Base-by-base conservation (phyloP, 2,113 vertebrate species). In the Furnarius figulus region DNA sequence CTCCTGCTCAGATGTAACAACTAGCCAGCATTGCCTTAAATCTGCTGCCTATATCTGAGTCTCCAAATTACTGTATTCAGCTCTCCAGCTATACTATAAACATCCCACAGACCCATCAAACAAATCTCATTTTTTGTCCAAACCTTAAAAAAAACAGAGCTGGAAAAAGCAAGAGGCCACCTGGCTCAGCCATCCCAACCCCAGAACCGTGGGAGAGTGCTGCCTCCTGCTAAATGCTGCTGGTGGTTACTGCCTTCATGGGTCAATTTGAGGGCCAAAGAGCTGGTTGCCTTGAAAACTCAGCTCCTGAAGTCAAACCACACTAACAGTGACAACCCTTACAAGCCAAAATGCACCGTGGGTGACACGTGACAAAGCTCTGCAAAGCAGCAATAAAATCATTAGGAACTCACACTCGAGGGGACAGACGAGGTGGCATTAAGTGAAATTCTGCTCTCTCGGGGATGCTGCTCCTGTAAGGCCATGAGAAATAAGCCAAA, bases 61-160 rank as follows among this genome's bases (percentile, higher is more conserved):
- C 90, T 90, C 88, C 78, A 93, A n/a, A 84, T 59, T 63, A 93
- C 75, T 96, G 63, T 13, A 40, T 79, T 80, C 91, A 77, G 67
- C 59, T 83, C 47, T 19, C 78, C 72, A 72, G 70, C 67, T 68
- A 78, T 25, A 87, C 50, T 74, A 80, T 56, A 91, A 91, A 90
- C 92, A 87, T 62, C 5, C 4, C 42, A 40, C 61, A 63, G 5
- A 8, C 10, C 71, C 0, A 19, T 85, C 93, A 95, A 93, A 90
- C 74, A 90, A 85, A 80, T 80, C 63, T 49, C 44, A 17, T 0
- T n/a, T 83, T 96, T 71, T 71, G 37, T 80, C 88, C 90, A 94
- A 92, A 94, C 44, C 18, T 79, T 68, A 56, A 61, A 82, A 90
- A 90, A 85, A 81, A 2, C 25, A 76, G 58, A 93, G 63, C 71